Conservation (phyloP, 1,140 invertebrate species). For the Lepidurus packardi region DNA sequence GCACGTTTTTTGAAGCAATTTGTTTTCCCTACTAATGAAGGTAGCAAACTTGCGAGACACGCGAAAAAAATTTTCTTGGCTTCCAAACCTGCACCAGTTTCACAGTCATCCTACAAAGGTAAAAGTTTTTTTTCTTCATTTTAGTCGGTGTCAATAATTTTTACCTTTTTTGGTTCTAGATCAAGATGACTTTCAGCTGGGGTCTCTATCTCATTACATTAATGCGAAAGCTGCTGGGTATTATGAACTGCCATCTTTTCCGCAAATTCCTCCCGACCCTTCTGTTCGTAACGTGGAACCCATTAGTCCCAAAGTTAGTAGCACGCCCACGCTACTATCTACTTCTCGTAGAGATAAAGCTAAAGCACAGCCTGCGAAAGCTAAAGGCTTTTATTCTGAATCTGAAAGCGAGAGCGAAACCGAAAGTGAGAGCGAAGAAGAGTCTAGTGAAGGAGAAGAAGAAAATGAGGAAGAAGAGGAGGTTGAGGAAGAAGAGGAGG, state of each 20-base stretch:
- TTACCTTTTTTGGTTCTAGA: conserved; percentile 49
- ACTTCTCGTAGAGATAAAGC: background rate
- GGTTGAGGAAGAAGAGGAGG: conserved; percentile 33
- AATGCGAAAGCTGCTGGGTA: conserved; percentile 80
- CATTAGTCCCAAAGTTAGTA: conserved; percentile 39
- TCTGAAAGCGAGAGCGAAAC: background rate
- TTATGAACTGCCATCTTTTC: conserved; percentile 79
- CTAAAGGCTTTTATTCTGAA: conserved; percentile 1
- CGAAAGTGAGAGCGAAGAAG: conserved; percentile 27
- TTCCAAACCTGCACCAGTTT: conserved; percentile 54
- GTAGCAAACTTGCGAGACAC: conserved; percentile 56
- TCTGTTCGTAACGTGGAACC: conserved; percentile 69
- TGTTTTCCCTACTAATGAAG: conserved; percentile 58
- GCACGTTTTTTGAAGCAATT: conserved; percentile 79
- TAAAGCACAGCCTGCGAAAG: background rate
- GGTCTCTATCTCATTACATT: conserved; percentile 90
- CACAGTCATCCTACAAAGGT: conserved; percentile 51
- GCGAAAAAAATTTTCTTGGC: conserved; percentile 82
- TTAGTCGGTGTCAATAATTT: background rate
- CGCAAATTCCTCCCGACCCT: conserved; percentile 66
- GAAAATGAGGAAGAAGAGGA: conserved; percentile 24
- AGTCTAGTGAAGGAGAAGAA: conserved; percentile 17
- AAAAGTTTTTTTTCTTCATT: conserved; percentile 28
- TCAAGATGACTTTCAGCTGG: conserved; percentile 81
- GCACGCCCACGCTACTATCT: background rate